Conservation (phyloP, 2,113 vertebrate species). For the Dromas ardeola region DNA sequence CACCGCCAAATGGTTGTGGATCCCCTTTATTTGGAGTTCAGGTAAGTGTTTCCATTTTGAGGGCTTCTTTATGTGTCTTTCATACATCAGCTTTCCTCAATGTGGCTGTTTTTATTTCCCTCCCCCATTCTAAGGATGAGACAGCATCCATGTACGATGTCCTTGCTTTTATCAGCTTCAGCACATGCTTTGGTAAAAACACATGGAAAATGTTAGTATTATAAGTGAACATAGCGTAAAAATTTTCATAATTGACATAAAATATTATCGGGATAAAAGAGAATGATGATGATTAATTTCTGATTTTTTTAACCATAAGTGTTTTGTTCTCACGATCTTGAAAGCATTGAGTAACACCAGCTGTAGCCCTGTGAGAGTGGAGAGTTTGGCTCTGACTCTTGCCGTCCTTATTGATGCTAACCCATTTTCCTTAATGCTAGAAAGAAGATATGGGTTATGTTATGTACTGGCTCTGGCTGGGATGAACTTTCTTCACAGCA, state of each 20-base stretch:
- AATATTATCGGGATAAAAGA: background rate
- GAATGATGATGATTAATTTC: background rate
- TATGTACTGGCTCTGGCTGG: background rate
- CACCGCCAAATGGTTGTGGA: conserved; percentile 97
- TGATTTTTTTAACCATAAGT: background rate
- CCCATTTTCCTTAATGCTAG: background rate
- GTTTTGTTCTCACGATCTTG: background rate
- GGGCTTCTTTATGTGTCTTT: background rate
- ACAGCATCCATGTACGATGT: background rate
- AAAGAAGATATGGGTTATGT: background rate
- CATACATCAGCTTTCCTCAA: fast-evolving
- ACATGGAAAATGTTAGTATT: background rate
- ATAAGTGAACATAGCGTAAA: fast-evolving
- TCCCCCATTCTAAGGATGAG: background rate
- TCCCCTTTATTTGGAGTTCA: conserved; percentile 94
- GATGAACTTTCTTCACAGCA: background rate
- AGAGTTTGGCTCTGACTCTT: background rate
- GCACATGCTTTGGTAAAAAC: background rate
- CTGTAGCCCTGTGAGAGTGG: background rate
- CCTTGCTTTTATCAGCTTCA: background rate
- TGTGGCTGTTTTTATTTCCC: background rate
- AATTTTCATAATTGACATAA: background rate
- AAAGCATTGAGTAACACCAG: fast-evolving
- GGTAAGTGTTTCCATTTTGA: conserved; percentile 66
- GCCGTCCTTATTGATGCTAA: background rate